phyloP scores from a whole-genome alignment of 2,888 invertebrate species.

The Netelia fuscicornis region DNA sequence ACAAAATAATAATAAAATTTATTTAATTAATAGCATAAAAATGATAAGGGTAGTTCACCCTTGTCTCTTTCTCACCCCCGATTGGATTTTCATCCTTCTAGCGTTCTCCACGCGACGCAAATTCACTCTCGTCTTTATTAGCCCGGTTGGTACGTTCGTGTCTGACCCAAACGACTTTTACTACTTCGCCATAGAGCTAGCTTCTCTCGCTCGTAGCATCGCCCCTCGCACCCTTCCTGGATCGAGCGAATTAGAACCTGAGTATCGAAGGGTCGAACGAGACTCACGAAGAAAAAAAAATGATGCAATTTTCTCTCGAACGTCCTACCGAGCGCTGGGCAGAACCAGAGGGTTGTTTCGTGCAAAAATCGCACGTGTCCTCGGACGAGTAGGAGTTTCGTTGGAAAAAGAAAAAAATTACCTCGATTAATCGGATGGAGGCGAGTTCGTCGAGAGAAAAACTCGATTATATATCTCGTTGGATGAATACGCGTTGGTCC shows the following conservation, averaged over 20 bases:
- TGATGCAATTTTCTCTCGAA: constrained; percentile 58
- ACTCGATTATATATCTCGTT: constrained; percentile 56
- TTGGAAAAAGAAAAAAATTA: constrained; percentile 48
- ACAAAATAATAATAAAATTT: too few species aligned
- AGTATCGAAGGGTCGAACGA: constrained; percentile 20
- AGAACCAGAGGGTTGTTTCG: neutral
- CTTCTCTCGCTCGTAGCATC: neutral
- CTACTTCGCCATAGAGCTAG: constrained; percentile 27
- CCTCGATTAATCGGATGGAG: constrained; percentile 60
- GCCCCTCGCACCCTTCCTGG: neutral
- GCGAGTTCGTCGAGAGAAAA: constrained; percentile 52
- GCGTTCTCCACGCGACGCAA: neutral
- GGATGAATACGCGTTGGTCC: constrained; percentile 36
- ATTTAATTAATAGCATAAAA: neutral
- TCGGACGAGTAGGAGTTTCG: constrained; percentile 6
- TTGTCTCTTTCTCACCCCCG: neutral
- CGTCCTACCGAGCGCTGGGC: constrained; percentile 10
- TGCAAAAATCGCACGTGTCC: neutral
- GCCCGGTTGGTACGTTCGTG: neutral
- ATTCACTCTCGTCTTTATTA: neutral
- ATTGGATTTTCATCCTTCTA: neutral
- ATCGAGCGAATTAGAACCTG: constrained; percentile 30
- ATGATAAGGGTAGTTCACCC: neutral
- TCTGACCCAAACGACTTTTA: constrained; percentile 42
- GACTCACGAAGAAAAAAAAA: constrained; percentile 37